A percentile compares a stretch with the other conserved stretches of the same genome.
These are phyloP conservation scores for Drosophila serrata DNA, from an alignment of 1,140 invertebrate genomes.

Conservation along the genomic window DNA sequence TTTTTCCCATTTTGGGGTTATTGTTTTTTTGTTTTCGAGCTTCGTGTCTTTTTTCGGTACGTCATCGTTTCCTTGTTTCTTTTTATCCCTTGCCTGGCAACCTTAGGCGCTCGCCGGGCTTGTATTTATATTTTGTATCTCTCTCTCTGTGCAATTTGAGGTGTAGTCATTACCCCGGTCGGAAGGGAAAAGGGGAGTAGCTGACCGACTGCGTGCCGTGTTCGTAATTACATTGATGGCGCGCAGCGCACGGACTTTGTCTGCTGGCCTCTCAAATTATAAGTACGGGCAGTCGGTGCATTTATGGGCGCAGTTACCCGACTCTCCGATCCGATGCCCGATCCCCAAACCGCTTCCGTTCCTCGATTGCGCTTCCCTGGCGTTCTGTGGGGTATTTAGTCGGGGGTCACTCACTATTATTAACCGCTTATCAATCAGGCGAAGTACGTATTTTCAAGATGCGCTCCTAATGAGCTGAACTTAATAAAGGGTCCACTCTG, in stretches of 20 bases:
- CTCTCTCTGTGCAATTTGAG: slow-evolving; percentile 63
- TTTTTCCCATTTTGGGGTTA: slow-evolving; percentile 42
- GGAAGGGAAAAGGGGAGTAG: slow-evolving; percentile 1
- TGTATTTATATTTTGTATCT: slow-evolving; percentile 44
- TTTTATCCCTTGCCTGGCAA: slow-evolving; percentile 42
- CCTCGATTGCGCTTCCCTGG: slow-evolving; percentile 4
- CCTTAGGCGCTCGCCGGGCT: slow-evolving; percentile 59
- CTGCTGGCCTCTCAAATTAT: slow-evolving; percentile 29
- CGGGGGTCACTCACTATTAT: slow-evolving; percentile 48
- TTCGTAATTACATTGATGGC: slow-evolving; percentile 75
- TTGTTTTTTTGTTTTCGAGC: slow-evolving; percentile 55
- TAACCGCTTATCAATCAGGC: slow-evolving; percentile 64
- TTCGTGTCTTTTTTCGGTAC: slow-evolving; percentile 54
- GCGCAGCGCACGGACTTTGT: slow-evolving; percentile 29
- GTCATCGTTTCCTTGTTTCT: slow-evolving; percentile 69
- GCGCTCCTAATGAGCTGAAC: slow-evolving; percentile 26
- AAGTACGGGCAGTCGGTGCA: slow-evolving; percentile 63
- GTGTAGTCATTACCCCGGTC: slow-evolving; percentile 69
- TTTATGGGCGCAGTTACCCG: slow-evolving; percentile 63
- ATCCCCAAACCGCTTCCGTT: slow-evolving; percentile 14
- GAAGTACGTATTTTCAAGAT: slow-evolving; percentile 15
- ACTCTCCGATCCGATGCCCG: slow-evolving; percentile 10
- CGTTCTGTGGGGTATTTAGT: slow-evolving; percentile 27
- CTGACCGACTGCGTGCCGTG: slow-evolving; percentile 54
- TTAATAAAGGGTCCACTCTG: background rate